Conservation (phyloP, 2,113 vertebrate genomes). For the Hydropotes inermis region DNA sequence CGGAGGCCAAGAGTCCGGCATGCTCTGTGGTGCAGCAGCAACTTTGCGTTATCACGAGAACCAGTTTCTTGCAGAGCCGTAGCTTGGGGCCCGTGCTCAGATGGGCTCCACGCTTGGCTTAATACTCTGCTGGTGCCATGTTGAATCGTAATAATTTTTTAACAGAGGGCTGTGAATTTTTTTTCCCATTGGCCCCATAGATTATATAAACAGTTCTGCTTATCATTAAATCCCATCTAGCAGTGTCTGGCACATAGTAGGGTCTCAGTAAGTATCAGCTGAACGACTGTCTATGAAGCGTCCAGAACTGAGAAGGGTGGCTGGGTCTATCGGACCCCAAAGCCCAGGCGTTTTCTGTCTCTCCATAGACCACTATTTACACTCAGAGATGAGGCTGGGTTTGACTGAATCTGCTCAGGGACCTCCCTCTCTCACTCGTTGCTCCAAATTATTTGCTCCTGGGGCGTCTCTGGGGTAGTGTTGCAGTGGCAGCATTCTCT, state of each 20-base stretch:
- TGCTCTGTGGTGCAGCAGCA: no score
- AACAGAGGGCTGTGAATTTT: background rate
- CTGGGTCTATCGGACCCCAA: background rate
- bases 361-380: background rate
- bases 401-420: constrained; percentile 60
- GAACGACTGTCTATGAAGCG: background rate
- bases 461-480: constrained; percentile 65
- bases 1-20: no score
- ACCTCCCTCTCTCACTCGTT: constrained; percentile 75
- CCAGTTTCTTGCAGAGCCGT: background rate
- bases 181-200: background rate
- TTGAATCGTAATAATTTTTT: background rate
- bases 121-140: background rate
- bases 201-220: background rate
- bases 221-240: background rate
- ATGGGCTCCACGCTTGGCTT: background rate
- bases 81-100: background rate
- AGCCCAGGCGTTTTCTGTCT: background rate
- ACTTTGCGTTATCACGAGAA: no score
- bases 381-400: constrained; percentile 13
- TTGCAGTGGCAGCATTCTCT: constrained; percentile 76
- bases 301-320: background rate
- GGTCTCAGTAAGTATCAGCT: background rate
- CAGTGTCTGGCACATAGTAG: background rate
- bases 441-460: constrained; percentile 73